Base-by-base conservation (phyloP, 2,888 invertebrate genomes). In the Dromius quadrimaculatus region DNA sequence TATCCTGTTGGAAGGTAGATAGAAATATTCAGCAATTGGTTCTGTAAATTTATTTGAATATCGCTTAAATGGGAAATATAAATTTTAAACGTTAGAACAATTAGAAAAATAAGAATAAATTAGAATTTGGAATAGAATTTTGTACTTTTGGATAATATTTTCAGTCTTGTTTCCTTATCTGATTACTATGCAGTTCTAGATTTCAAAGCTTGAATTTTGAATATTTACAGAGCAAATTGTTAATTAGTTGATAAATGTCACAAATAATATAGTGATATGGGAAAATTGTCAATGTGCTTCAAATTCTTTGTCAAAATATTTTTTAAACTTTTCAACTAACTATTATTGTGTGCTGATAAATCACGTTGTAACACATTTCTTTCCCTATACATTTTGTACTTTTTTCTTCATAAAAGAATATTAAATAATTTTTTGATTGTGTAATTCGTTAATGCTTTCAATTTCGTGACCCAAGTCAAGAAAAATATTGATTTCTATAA, bases 1-100 rank as follows among this genome's bases (percentile, higher is more conserved):
- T 59, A 38, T 59, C 36, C 36, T 59, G 59, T 59, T 59, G 38
- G 36, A 19, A 57, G 19, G 19, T 54, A 54, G 57, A 15, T 34
- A 6, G n/a, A 38, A 47, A 6, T 47, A 20, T 11, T 28, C 20
- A 57, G 36, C 59, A 59, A 59, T 59, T 59, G 34, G 59, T 36
- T 36, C 34, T 36, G 36, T 22, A 57, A 34, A 32, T 11, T 36
- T 6, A 11, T 20, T 59, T 34, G 2, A 9, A 6, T n/a, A n/a
- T n/a, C n/a, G n/a, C n/a, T n/a, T n/a, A n/a, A n/a, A n/a, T n/a
- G 5, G 4, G 15, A 47, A 47, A 22, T 47, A 2, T n/a, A 11
- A 9, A 22, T 5, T 41, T 2, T 15, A n/a, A 47, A 22, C 22
- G 9, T 20, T 20, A 41, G 41, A 4, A 17, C 15, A 17, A 43